phyloP scores from a whole-genome alignment of 2,888 invertebrate genomes.

The Sisyra nigra region DNA sequence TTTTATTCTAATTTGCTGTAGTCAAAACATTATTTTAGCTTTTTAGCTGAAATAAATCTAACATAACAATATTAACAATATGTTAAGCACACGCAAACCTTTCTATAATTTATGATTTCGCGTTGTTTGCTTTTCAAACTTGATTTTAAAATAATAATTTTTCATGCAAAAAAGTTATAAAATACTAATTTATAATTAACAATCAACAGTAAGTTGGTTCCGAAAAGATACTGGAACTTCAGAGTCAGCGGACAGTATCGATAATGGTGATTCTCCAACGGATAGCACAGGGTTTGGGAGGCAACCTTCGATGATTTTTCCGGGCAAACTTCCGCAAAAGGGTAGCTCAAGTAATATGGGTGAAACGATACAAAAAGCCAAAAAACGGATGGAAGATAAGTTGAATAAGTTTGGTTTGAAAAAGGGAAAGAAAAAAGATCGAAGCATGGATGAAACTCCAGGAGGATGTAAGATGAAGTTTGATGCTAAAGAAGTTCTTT shows the following conservation, averaged over 20 bases:
- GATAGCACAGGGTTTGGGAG: conserved; percentile 31
- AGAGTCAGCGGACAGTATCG: conserved; percentile 33
- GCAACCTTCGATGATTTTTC: conserved; percentile 30
- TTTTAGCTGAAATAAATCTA: neutral
- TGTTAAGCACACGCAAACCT: neutral
- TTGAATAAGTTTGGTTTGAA: conserved; percentile 71
- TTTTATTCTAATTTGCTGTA: conserved; percentile 4
- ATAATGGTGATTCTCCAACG: conserved; percentile 34
- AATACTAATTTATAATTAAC: neutral
- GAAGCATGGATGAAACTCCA: conserved; percentile 72
- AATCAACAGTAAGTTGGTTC: conserved; percentile 36
- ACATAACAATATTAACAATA: neutral
- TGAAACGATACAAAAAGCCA: conserved; percentile 60
- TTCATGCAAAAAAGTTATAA: neutral
- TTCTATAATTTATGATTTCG: neutral
- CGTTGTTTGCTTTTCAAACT: neutral
- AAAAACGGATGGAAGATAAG: conserved; percentile 79
- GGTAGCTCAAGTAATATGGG: conserved; percentile 33
- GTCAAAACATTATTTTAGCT: neutral
- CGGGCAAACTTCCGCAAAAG: conserved; percentile 19
- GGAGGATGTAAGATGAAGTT: conserved; percentile 44
- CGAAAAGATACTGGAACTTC: conserved; percentile 33
- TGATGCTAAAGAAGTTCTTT: too few relatives aligned
- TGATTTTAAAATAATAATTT: neutral
- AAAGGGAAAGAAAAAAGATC: conserved; percentile 75